Conservation (phyloP, 1,140 invertebrate species). For the Caenorhabditis briggsae region DNA sequence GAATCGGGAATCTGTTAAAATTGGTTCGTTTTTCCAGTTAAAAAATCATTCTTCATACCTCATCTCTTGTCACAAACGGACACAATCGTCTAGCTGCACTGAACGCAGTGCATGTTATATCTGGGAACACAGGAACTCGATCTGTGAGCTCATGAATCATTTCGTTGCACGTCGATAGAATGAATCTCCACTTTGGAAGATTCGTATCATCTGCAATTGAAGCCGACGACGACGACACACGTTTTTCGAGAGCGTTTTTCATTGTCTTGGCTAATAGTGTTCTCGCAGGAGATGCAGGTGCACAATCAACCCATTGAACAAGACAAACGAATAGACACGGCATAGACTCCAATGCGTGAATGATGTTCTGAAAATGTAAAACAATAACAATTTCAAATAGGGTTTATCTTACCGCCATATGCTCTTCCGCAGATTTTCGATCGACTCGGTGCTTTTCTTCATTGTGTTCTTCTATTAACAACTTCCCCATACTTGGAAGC, state of each 20-base stretch:
- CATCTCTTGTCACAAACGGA: conserved; percentile 1
- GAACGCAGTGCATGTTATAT: not conserved
- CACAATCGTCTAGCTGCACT: conserved; percentile 30
- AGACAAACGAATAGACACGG: conserved; percentile 17
- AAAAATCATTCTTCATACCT: not conserved
- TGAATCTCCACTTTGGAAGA: not conserved
- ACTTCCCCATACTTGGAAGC: not conserved
- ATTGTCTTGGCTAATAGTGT: not conserved
- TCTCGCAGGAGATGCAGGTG: not conserved
- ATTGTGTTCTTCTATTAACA: conserved; percentile 33
- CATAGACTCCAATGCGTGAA: conserved; percentile 20
- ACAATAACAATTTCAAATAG: no score
- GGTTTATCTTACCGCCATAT: conserved; percentile 1
- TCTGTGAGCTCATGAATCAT: conserved; percentile 4
- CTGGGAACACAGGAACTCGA: not conserved
- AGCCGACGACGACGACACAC: not conserved
- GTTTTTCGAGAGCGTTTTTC: not conserved
- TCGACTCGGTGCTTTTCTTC: conserved; percentile 6
- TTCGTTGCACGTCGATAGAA: not conserved
- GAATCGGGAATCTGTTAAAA: not conserved
- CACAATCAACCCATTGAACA: conserved; percentile 17
- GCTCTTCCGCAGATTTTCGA: conserved; percentile 3
- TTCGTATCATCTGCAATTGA: not conserved
- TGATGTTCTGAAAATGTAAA: not conserved
- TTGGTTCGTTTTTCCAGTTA: not conserved